Percentiles rank a stretch among this genome's conserved stretches.
These are phyloP conservation scores for Lordiphosa mommai DNA, from an alignment of 1,140 invertebrate species.

Conservation along the genomic window DNA sequence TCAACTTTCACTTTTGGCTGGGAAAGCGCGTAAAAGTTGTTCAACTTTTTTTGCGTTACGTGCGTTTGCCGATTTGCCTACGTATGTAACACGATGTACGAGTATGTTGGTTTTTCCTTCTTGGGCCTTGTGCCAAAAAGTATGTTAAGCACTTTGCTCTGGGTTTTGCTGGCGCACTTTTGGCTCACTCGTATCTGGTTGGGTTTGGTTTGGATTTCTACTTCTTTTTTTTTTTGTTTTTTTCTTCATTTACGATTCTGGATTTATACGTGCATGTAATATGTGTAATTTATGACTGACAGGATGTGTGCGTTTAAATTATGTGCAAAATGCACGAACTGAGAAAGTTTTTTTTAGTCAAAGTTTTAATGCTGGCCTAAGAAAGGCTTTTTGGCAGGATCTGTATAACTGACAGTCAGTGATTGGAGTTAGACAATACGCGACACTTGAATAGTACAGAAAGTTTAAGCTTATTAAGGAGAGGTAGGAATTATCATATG, in stretches of 20 bases:
- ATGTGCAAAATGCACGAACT: slow-evolving; percentile 64
- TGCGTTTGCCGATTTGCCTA: slow-evolving; percentile 58
- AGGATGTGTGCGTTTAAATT: slow-evolving; percentile 72
- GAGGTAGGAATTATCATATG: too few relatives aligned
- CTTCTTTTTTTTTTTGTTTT: slow-evolving; percentile 13
- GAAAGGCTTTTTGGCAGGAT: slow-evolving; percentile 42
- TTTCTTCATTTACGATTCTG: slow-evolving; percentile 61
- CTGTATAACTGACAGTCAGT: slow-evolving; percentile 38
- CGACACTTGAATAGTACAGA: too few relatives aligned
- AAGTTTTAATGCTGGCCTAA: slow-evolving; percentile 19
- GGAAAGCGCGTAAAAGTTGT: slow-evolving; percentile 33
- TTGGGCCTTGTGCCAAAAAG: slow-evolving; percentile 53
- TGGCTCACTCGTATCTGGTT: slow-evolving; percentile 22
- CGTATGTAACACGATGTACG: slow-evolving; percentile 22
- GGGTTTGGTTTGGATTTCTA: too few relatives aligned
- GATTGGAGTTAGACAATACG: slow-evolving; percentile 9
- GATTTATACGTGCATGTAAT: slow-evolving; percentile 76
- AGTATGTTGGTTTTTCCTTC: slow-evolving; percentile 14
- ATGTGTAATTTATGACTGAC: slow-evolving; percentile 74
- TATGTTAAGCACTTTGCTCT: slow-evolving; percentile 70
- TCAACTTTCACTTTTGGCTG: slow-evolving; percentile 51
- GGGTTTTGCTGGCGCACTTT: slow-evolving; percentile 55
- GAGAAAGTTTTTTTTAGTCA: slow-evolving; percentile 31
- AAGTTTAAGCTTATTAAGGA: too few relatives aligned
- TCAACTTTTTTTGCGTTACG: slow-evolving; percentile 62